Conservation (phyloP, 2,113 vertebrate species). For the Thamnaconus septentrionalis region DNA sequence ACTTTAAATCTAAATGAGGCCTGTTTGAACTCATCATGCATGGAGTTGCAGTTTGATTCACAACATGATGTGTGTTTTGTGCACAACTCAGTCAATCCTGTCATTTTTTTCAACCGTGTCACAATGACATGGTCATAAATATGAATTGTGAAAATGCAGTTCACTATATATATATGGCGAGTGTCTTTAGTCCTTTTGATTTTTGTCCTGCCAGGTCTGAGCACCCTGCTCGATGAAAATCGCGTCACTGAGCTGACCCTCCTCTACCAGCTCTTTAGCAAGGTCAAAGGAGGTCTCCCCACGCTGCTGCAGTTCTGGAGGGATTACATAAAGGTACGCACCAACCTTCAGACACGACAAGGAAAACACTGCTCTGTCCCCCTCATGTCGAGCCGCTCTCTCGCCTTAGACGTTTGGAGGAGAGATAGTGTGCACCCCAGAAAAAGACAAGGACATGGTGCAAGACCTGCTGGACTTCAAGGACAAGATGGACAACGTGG, state of each 20-base stretch:
- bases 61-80: too few species aligned
- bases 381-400: constrained; percentile 5
- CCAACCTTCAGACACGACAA: background rate
- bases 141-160: too few species aligned
- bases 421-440: constrained; percentile 97
- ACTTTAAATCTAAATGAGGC: too few species aligned
- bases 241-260: constrained; percentile 91
- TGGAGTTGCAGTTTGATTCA: too few species aligned
- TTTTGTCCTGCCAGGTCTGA: constrained; percentile 80
- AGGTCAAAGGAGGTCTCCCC: constrained; percentile 92
- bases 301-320: constrained; percentile 96
- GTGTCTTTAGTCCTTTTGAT: background rate
- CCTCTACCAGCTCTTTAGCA: constrained; percentile 94
- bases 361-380: background rate
- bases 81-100: too few species aligned
- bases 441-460: constrained; percentile 99
- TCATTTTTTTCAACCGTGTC: background rate
- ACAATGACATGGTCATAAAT: too few species aligned
- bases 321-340: constrained; percentile 93
- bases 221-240: constrained; percentile 93
- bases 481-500: constrained; percentile 98
- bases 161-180: too few species aligned
- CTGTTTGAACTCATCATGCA: too few species aligned
- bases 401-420: constrained; percentile 89
- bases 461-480: constrained; percentile 98